These are phyloP conservation scores for Pristionchus exspectatus DNA, from an alignment of 2,888 invertebrate genomes.

Conservation along the genomic window DNA sequence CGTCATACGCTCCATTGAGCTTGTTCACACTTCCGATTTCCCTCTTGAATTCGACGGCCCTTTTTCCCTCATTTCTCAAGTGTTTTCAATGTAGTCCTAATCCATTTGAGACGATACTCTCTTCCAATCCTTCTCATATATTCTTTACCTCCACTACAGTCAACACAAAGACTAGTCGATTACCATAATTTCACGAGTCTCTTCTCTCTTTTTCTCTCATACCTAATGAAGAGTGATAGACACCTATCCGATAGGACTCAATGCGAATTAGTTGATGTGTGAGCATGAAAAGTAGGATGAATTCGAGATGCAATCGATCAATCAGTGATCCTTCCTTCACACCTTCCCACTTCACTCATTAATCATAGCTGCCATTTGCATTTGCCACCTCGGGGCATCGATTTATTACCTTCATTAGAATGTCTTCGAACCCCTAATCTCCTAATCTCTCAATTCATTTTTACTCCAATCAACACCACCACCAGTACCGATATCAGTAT, in stretches of 20 bases:
- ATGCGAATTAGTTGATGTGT: not conserved
- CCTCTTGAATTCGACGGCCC: not conserved
- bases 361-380: constrained; percentile 21
- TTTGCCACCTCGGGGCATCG: not conserved
- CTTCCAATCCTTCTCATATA: not conserved
- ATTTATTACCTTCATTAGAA: not conserved
- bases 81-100: constrained; percentile 16
- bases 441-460: not conserved
- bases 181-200: constrained; percentile 1
- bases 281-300: not conserved
- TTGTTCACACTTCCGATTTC: constrained; percentile 44
- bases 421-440: not conserved
- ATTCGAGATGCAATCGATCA: not conserved
- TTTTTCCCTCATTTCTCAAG: not conserved
- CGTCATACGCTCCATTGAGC: constrained; percentile 1
- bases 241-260: not conserved
- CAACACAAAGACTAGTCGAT: not conserved
- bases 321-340: not conserved
- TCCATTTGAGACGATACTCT: not conserved
- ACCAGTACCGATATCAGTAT: no score
- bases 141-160: not conserved
- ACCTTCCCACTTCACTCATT: constrained; percentile 5
- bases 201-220: not conserved
- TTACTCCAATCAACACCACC: not conserved
- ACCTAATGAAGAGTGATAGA: constrained; percentile 10